Evolutionary conservation across 2,113 vertebrate genomes (phyloP).

Genomic region (Donacobius atricapilla): DNA sequence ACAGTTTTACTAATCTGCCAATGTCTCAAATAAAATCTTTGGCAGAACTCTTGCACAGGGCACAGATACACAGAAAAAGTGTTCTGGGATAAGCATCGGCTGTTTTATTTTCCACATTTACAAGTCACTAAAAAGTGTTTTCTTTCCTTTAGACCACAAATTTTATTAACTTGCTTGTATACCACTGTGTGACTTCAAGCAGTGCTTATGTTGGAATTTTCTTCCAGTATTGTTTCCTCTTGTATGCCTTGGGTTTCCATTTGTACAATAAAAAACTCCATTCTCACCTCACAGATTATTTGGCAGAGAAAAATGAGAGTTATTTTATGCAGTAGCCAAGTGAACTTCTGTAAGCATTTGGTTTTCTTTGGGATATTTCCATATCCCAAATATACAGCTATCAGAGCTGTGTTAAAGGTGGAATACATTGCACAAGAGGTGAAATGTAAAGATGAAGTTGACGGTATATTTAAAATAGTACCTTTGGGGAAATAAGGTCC

Average conservation of each 20-base stretch:
- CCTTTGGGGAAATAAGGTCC: constrained; percentile 22
- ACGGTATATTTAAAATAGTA: background rate
- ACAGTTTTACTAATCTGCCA: background rate
- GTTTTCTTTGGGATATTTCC: constrained; percentile 12
- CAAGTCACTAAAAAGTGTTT: background rate
- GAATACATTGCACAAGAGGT: background rate
- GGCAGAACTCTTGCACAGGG: background rate
- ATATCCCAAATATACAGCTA: background rate
- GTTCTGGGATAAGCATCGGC: background rate
- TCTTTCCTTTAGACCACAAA: background rate
- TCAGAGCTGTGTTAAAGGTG: background rate
- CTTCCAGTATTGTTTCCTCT: background rate
- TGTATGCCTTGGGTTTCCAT: background rate
- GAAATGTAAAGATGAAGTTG: constrained; percentile 27
- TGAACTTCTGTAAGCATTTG: constrained; percentile 19
- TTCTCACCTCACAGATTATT: background rate
- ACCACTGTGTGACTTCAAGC: background rate
- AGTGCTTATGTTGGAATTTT: background rate
- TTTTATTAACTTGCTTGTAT: background rate
- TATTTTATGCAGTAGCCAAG: constrained; percentile 11
- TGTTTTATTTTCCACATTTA: background rate
- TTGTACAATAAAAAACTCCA: background rate
- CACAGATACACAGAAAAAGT: background rate
- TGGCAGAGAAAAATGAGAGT: constrained; percentile 29
- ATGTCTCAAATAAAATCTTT: background rate